Conservation (phyloP, 2,888 invertebrate species). For the Axea sp. region DNA sequence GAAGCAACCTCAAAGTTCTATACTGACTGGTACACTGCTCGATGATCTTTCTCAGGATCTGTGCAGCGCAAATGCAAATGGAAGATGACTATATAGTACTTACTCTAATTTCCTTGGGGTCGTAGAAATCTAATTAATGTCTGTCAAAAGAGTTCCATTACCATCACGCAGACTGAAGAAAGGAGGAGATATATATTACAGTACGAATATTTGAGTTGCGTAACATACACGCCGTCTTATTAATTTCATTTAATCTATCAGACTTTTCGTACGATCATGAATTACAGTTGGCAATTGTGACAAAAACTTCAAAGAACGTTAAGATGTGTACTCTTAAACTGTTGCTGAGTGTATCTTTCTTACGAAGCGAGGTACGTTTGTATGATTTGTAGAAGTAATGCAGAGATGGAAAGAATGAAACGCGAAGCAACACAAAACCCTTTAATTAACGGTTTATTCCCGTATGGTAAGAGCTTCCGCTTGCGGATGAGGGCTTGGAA, state of each 20-base stretch:
- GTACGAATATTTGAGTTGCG: slow-evolving; percentile 10
- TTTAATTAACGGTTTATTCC: slow-evolving; percentile 41
- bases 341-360: too few relatives aligned
- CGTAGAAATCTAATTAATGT: slow-evolving; percentile 66
- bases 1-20: slow-evolving; percentile 73
- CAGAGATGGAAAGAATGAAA: slow-evolving; percentile 19
- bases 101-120: slow-evolving; percentile 62
- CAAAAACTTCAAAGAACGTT: too few relatives aligned
- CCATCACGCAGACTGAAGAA: slow-evolving; percentile 21
- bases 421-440: slow-evolving; percentile 66
- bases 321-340: too few relatives aligned
- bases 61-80: slow-evolving; percentile 59
- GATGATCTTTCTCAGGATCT: slow-evolving; percentile 63
- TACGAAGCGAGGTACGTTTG: too few relatives aligned
- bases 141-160: slow-evolving; percentile 59
- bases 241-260: too few relatives aligned
- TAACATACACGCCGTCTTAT: slow-evolving; percentile 11
- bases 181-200: slow-evolving; percentile 42
- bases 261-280: too few relatives aligned
- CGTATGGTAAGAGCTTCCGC: slow-evolving; percentile 67
- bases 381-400: too few relatives aligned
- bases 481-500: slow-evolving; percentile 71
- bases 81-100: slow-evolving; percentile 56
- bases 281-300: too few relatives aligned
- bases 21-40: slow-evolving; percentile 55